Base-by-base conservation (phyloP, 1,140 invertebrate genomes). In the Macrotrachela quadricornifera region DNA sequence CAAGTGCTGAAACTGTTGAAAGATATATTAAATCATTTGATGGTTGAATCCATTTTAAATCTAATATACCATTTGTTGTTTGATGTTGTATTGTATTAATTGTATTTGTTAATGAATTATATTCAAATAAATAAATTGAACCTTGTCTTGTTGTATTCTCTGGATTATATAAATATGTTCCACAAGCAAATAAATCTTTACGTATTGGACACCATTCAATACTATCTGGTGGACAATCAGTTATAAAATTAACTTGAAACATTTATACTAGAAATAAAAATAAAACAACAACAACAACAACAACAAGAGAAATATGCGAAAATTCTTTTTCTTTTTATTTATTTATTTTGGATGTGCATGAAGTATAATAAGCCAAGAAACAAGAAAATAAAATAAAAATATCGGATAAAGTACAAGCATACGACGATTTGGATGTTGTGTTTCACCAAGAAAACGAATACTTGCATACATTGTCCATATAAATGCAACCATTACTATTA, bases 301-400 rank as follows among this genome's bases (percentile, higher is more conserved):
- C n/a, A n/a, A n/a, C n/a, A n/a, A n/a, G n/a, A n/a, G n/a, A n/a
- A n/a, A n/a, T n/a, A n/a, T n/a, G n/a, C n/a, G 21, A 30, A 30
- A 30, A 30, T 8, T 2, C 8, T 2, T 30, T 30, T 30, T 30
- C 21, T 30, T 4, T 30, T 30, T 2, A 30, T 30, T 30, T 2
- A 30, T 30, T 30, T 30, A 30, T 30, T 30, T 30, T 8, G 21
- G 21, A 30, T 30, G 21, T 30, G 21, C 21, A 30, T 30, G 21
- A 30, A 30, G 21, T 59, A 94, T 78, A 51, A 95, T 80, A 37
- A 95, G 72, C 88, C 88, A 95, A 42, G 85, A 85, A 58, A 96
- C 83, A 56, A 95, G 78, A 67, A 94, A 90, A 72, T 95, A 96
- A 72, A 95, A 96, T 53, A 96, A 70, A 66, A 85, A 86, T 62